Base-by-base conservation (phyloP, 2,888 invertebrate genomes). In the Morpho deidamia region DNA sequence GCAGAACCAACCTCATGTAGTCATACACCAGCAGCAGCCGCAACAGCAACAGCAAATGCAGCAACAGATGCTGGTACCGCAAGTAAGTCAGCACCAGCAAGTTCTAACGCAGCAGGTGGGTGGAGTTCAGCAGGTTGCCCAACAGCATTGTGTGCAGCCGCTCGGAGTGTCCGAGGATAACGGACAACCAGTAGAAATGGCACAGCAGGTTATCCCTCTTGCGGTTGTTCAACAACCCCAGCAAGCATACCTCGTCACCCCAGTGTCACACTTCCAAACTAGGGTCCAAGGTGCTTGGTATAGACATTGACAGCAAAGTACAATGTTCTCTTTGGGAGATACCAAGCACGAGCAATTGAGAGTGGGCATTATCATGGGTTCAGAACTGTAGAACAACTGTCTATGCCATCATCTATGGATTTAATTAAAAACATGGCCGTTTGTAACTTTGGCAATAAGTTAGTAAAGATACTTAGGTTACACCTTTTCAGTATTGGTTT, bases 221-320 rank as follows among this genome's bases (percentile, higher is more conserved):
- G 92, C 92, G 8, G 92, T 93, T 32, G 91, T 92, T 0, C 92
- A 90, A 58, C 91, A 92, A 62, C 92, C 92, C 44, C 93, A 92
- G 68, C 92, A 92, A 65, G 91, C 93, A 0, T 93, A 92, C 72
- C 87, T 93, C 57, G 93, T 93, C 8, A 92, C 93, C 1, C 93
- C 93, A 1, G 92, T 93, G 33, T 92, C 92, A 23, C 92, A 93
- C 78, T 86, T 93, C 76, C 90, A 92, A 64, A 92, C 92, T 53
- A 89, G 92, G 55, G 92, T 92, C 58, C 92, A 92, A 69, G 92
- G 92, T 59, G 87, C 92, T 55, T 89, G 90, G 90, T 90, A 90
- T 73, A 72, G 90, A 61, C 90, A 90, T 85, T 90, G 88, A 89
- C 83, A 63, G 51, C 60, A 61, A 53, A 49, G 55, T 23, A 48